phyloP scores from a whole-genome alignment of 37 sponge, comb jelly and placozoan genomes.

The Beroe forskalii region DNA sequence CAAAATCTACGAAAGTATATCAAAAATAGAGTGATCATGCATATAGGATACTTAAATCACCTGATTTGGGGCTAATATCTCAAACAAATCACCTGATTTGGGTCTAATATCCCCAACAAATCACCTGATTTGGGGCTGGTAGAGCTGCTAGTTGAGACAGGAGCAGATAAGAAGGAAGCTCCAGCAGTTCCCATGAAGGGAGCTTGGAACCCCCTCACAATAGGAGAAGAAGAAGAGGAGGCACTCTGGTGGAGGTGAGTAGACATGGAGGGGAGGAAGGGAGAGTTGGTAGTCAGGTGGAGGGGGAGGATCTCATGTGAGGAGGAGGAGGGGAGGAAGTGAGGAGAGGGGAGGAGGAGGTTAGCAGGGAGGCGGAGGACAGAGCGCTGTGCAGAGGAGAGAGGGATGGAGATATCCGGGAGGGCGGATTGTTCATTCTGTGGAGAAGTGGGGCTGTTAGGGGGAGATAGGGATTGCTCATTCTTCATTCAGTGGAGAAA shows the following conservation, averaged over 20 bases:
- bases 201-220: neutral
- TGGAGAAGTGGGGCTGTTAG: neutral
- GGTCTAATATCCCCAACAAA: no score
- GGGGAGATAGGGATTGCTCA: no score
- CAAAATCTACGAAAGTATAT: no score
- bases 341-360: neutral
- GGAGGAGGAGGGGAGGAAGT: no score
- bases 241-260: neutral
- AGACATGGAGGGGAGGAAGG: neutral
- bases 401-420: conserved; percentile 31
- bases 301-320: neutral
- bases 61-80: no score
- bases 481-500: no score
- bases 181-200: neutral
- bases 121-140: conserved; percentile 39
- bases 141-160: neutral
- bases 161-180: neutral
- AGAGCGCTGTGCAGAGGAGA: neutral
- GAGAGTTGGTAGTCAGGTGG: neutral
- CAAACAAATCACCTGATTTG: no score
- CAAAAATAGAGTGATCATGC: no score
- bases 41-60: no score
- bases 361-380: neutral
- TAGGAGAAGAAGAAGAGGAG: neutral
- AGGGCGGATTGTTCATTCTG: no score